A percentile compares a stretch with the other conserved stretches of the same genome.
Evolutionary conservation across 2,797 vertebrate species (phyloP).

Genomic region (Scyliorhinus canicula): DNA sequence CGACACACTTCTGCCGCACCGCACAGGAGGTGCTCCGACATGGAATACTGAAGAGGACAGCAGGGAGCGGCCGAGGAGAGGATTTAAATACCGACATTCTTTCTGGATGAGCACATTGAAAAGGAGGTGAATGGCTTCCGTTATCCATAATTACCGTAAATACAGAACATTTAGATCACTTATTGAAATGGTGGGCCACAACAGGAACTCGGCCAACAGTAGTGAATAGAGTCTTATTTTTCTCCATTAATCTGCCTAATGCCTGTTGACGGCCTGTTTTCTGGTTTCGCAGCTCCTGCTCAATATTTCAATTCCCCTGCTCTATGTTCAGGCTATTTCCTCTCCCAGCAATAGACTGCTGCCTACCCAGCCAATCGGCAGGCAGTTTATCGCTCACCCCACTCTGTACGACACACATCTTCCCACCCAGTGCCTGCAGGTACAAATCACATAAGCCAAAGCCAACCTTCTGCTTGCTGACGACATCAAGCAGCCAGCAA

Average conservation of each 20-base stretch:
- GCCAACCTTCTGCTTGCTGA: background rate
- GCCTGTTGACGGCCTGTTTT: background rate
- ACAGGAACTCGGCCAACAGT: background rate
- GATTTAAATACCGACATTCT: background rate
- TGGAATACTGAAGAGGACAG: no score
- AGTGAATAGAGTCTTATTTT: background rate
- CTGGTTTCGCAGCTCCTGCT: background rate
- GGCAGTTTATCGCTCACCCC: slow-evolving; percentile 16
- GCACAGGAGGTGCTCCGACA: background rate
- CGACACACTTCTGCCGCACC: background rate
- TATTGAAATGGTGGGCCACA: background rate
- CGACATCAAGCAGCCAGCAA: background rate
- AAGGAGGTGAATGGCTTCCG: no score
- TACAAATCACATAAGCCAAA: background rate
- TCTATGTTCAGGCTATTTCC: background rate
- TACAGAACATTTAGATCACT: background rate
- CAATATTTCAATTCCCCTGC: slow-evolving; percentile 1
- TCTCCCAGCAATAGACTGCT: background rate
- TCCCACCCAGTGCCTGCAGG: background rate
- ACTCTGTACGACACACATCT: background rate
- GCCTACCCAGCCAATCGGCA: background rate
- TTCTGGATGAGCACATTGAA: background rate
- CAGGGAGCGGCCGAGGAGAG: background rate
- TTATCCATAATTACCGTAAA: background rate
- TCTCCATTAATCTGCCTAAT: background rate